phyloP scores from a whole-genome alignment of 2,113 vertebrate genomes.

The Centropus unirufus region DNA sequence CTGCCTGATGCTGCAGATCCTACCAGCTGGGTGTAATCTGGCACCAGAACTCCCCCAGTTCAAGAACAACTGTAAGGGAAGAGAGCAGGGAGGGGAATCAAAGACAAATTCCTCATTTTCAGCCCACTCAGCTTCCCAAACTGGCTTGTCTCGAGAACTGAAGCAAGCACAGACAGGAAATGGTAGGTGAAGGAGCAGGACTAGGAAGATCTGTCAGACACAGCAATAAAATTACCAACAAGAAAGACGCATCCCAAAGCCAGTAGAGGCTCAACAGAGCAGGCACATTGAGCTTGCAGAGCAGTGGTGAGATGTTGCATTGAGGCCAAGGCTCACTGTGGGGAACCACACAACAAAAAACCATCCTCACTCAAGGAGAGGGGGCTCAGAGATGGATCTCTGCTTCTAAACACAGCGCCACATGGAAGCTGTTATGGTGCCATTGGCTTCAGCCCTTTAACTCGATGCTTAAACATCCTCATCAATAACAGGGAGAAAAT shows the following conservation, averaged over 20 bases:
- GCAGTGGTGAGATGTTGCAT: not conserved
- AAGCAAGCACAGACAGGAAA: fast-evolving
- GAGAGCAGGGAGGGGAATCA: not conserved
- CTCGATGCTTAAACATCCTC: not conserved
- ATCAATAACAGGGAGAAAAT: not conserved
- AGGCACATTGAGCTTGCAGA: fast-evolving
- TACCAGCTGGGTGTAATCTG: not conserved
- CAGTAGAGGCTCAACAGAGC: not conserved
- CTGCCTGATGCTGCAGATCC: not conserved
- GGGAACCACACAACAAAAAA: not conserved
- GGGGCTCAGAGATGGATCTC: not conserved
- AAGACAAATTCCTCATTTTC: not conserved
- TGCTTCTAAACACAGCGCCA: not conserved
- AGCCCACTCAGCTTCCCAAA: not conserved
- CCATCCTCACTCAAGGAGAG: not conserved
- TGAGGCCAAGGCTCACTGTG: fast-evolving
- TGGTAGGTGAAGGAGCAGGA: not conserved
- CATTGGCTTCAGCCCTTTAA: not conserved
- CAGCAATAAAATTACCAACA: not conserved
- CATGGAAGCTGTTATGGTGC: not conserved
- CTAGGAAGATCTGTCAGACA: not conserved
- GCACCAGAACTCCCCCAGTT: not conserved
- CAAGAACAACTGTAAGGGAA: not conserved
- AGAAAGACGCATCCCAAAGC: not conserved
- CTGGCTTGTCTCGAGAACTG: not conserved